These are phyloP conservation scores for Euplagia quadripunctaria DNA, from an alignment of 2,888 invertebrate species.

Conservation along the genomic window DNA sequence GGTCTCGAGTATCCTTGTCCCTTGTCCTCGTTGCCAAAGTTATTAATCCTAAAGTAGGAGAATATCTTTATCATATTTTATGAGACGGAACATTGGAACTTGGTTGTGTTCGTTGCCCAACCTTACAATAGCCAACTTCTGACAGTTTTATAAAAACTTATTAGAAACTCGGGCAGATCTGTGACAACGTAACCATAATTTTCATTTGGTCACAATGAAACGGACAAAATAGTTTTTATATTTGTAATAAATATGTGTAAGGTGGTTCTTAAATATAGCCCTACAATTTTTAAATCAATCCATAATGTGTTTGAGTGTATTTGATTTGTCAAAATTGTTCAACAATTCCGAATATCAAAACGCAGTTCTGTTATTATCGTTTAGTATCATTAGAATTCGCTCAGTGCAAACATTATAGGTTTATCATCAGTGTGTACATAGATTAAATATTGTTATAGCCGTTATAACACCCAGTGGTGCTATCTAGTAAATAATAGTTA, in stretches of 20 bases:
- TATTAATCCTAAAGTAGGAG: not conserved
- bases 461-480: slow-evolving; percentile 9
- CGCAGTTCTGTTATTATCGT: not conserved
- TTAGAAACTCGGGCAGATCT: not conserved
- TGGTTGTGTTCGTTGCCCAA: not conserved
- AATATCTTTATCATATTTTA: not conserved
- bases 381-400: not conserved
- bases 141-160: not conserved
- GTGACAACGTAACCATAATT: not conserved
- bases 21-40: not conserved
- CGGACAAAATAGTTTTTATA: too few relatives aligned
- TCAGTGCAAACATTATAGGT: not conserved
- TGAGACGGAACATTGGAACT: not conserved
- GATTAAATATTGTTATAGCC: slow-evolving; percentile 1
- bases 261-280: too few relatives aligned
- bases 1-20: not conserved
- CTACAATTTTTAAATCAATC: too few relatives aligned
- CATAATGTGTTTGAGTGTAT: too few relatives aligned
- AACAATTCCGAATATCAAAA: not conserved
- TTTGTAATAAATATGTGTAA: too few relatives aligned
- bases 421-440: not conserved
- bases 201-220: not conserved
- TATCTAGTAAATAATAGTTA: slow-evolving; percentile 18
- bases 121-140: not conserved
- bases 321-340: not conserved